Evolutionary conservation across 1,140 invertebrate genomes (phyloP).

Genomic region (Venturia canescens): DNA sequence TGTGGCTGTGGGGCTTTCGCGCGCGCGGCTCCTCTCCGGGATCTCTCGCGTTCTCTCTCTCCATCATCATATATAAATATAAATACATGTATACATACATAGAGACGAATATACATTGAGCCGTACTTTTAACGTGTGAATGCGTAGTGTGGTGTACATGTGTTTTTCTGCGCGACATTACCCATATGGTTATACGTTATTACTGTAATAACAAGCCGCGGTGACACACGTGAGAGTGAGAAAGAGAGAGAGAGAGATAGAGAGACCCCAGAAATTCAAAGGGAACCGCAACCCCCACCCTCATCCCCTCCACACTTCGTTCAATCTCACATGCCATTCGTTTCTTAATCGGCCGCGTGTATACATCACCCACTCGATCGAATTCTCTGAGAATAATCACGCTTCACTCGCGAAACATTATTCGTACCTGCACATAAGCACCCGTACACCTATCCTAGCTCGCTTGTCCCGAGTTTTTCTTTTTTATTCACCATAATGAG

Average conservation of each 20-base stretch:
- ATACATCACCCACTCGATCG: background rate
- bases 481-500: background rate
- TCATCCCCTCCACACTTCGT: background rate
- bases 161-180: constrained; percentile 12
- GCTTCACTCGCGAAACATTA: background rate
- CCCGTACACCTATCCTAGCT: background rate
- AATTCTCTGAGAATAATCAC: background rate
- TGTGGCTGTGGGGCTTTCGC: constrained; percentile 59
- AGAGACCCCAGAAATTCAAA: background rate
- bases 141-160: background rate
- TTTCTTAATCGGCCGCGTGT: background rate
- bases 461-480: background rate
- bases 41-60: constrained; percentile 19
- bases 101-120: background rate
- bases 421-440: background rate
- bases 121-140: background rate
- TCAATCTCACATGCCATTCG: background rate
- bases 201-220: too few species aligned
- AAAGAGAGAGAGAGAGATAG: background rate
- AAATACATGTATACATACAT: background rate
- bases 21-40: constrained; percentile 17
- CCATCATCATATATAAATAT: background rate
- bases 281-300: background rate
- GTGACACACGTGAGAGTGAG: too few species aligned
- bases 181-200: background rate